Conservation (phyloP, 2,797 vertebrate species). For the Eospalax fontanierii region DNA sequence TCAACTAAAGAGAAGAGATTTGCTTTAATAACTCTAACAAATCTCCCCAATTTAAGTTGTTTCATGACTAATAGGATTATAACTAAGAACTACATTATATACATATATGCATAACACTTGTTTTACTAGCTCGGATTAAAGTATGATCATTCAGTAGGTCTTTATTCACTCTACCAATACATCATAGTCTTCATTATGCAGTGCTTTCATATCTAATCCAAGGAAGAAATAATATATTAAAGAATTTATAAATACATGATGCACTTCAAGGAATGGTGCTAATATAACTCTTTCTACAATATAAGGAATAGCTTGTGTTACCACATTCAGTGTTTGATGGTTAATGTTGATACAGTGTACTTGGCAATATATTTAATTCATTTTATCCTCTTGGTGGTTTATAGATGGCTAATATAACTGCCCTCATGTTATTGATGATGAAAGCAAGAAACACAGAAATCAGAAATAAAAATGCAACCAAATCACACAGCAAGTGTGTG, state of each 20-base stretch:
- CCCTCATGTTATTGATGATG: not conserved
- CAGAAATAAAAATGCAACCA: not conserved
- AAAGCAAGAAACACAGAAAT: not conserved
- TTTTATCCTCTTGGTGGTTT: not conserved
- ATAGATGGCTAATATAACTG: not conserved
- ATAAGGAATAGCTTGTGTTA: not conserved
- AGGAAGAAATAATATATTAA: not conserved
- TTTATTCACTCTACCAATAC: not conserved
- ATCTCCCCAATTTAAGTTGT: not conserved
- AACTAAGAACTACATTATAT: not conserved
- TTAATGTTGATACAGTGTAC: not conserved
- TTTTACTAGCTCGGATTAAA: not conserved
- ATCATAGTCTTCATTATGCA: not conserved
- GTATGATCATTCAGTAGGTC: not conserved
- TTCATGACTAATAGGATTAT: not conserved
- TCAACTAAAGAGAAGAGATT: not conserved
- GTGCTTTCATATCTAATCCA: not conserved
- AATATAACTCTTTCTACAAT: not conserved
- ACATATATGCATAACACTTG: not conserved
- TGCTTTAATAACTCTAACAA: constrained; percentile 7
- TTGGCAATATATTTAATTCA: not conserved
- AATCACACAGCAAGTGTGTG: not conserved
- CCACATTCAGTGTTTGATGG: not conserved
- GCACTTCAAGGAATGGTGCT: not conserved
- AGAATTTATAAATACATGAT: not conserved